Conservation (phyloP, 1,140 invertebrate species). For the Camponotus vicinus region DNA sequence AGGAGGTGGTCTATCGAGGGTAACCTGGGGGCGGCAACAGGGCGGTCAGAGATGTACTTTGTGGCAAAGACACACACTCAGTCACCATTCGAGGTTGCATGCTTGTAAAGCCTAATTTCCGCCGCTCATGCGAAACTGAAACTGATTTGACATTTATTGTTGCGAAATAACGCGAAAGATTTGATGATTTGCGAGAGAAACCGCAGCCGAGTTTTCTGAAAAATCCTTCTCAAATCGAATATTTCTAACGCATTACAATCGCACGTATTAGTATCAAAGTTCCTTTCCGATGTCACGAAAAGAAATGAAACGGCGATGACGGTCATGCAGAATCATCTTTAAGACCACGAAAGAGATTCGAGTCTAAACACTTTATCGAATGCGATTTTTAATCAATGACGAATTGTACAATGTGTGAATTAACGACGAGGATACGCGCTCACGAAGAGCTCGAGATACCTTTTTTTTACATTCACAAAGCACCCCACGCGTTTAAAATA, state of each 20-base stretch:
- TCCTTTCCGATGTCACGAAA: slow-evolving; percentile 62
- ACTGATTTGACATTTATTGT: slow-evolving; percentile 30
- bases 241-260: not conserved
- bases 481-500: not conserved
- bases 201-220: not conserved
- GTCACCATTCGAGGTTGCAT: slow-evolving; percentile 65
- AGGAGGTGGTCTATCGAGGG: slow-evolving; percentile 77
- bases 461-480: slow-evolving; percentile 2
- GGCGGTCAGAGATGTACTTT: slow-evolving; percentile 84
- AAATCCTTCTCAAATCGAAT: slow-evolving; percentile 14
- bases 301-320: not conserved
- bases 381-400: not conserved
- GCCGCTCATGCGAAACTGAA: not conserved
- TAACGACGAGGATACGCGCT: slow-evolving; percentile 1
- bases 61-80: slow-evolving; percentile 78
- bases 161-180: not conserved
- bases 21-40: slow-evolving; percentile 82
- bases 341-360: not conserved
- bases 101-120: slow-evolving; percentile 17
- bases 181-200: not conserved
- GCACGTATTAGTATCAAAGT: not conserved
- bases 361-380: not conserved
- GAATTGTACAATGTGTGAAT: not conserved
- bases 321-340: not conserved
- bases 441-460: slow-evolving; percentile 19